These are phyloP conservation scores for Chaetogeoica ovagalla DNA, from an alignment of 2,888 invertebrate species.

Conservation along the genomic window DNA sequence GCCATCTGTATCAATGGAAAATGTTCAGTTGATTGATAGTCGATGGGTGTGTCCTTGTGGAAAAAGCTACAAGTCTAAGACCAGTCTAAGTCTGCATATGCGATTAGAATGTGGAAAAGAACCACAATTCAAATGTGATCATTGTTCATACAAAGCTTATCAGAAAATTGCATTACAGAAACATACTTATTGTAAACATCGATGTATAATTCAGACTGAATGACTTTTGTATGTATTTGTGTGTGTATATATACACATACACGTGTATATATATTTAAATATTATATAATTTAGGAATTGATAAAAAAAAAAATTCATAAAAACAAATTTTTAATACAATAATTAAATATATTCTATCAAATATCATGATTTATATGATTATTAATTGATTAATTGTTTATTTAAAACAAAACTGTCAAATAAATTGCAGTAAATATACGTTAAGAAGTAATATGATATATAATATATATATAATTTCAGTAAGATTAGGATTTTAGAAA, in stretches of 20 bases:
- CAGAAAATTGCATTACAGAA: conserved; percentile 58
- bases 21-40: conserved; percentile 48
- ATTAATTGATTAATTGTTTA: background rate
- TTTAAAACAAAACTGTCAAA: too few relatives aligned
- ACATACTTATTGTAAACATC: conserved; percentile 57
- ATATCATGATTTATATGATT: background rate
- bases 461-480: background rate
- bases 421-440: too few relatives aligned
- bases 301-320: background rate
- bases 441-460: background rate
- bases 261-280: background rate
- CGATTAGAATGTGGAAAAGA: conserved; percentile 58
- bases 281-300: too few relatives aligned
- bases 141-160: conserved; percentile 58
- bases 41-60: conserved; percentile 53
- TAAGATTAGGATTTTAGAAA: background rate
- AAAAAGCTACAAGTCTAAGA: conserved; percentile 53
- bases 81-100: conserved; percentile 56
- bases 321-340: background rate
- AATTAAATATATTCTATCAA: background rate
- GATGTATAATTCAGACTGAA: conserved; percentile 37
- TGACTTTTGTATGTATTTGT: conserved; percentile 33
- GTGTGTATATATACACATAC: background rate
- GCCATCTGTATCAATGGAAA: conserved; percentile 46
- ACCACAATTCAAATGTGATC: conserved; percentile 58